Evolutionary conservation across 2,888 invertebrate species (phyloP), one percentile per base, ranked within the genome.

Genomic region (Zhuqinia jingwanae): DNA sequence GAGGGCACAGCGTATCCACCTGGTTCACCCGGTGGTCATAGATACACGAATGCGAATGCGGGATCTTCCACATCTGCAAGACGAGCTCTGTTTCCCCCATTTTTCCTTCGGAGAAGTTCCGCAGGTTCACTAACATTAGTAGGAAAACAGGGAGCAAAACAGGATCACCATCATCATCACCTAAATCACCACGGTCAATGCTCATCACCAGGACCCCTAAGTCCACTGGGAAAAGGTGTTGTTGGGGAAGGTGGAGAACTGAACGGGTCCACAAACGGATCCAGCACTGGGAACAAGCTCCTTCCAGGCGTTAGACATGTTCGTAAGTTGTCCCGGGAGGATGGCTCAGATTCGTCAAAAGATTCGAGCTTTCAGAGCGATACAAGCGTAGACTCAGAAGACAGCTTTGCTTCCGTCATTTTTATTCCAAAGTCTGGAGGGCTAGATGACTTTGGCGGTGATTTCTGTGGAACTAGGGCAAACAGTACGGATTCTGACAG

Each of bases 371-470:
- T 97, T 86, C 97, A 97, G 93, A 97, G 97, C 92, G 98, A 98
- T 92, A 97, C 97, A 0, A 97, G 97, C 93, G 96, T 97, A 47
- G 98, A 98, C 92, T 97, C 97, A 0, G 97, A 98, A 92, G 97
- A 98, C 92, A 97, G 97, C 92, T 97, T 97, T 92, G 97, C 97
- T 85, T 97, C 97, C 89, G 97, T 98, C 65, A 97, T 98, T 92
- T 97, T 96, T 92, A 96, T 97, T 91, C 97, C 97, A 82, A 97
- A 96, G 93, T 95, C 96, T 75, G 96, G 63, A 15, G 86, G 63
- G n/a, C 81, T 78, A 45, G 83, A 81, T 17, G 86, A 86, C 45
- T 86, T 86, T 76, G 86, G 85, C 0, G 85, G 45, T 1, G 86
- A 86, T 22, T 81, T 86, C 42, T 82, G 82, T 58, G 90, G 89